Percentiles rank a stretch among this genome's conserved stretches.
These are phyloP conservation scores for Sylvicola fuscatus DNA, from an alignment of 2,888 invertebrate species.

Conservation along the genomic window DNA sequence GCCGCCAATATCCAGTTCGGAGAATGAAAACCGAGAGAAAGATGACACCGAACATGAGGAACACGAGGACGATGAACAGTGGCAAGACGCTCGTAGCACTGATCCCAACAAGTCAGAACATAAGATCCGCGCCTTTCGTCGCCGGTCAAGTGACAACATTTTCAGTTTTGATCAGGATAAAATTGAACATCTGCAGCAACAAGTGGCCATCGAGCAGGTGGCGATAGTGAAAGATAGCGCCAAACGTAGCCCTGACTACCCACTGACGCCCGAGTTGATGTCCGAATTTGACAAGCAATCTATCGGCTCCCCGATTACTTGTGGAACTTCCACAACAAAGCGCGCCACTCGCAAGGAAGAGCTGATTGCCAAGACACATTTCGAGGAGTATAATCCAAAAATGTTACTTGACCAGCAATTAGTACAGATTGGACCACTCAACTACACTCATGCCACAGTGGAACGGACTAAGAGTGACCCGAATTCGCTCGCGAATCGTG, in stretches of 20 bases:
- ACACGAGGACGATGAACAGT: not conserved
- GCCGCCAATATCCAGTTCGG: not conserved
- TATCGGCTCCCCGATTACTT: constrained; percentile 7
- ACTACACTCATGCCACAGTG: constrained; percentile 47
- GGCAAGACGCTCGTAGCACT: not conserved
- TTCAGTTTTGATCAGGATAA: constrained; percentile 59
- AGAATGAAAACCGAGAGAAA: constrained; percentile 10
- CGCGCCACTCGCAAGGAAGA: constrained; percentile 32
- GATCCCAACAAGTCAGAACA: not conserved
- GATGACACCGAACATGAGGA: not conserved
- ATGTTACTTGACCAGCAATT: constrained; percentile 24
- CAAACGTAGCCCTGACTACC: constrained; percentile 32
- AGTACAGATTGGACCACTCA: constrained; percentile 31
- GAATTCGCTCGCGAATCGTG: constrained; percentile 51
- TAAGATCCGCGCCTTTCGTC: constrained; percentile 28
- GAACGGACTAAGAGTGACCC: constrained; percentile 77
- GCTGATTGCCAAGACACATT: constrained; percentile 42
- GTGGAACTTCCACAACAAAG: constrained; percentile 25
- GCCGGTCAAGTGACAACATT: constrained; percentile 46
- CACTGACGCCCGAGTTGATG: constrained; percentile 32
- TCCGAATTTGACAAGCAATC: constrained; percentile 39
- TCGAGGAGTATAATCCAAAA: constrained; percentile 54
- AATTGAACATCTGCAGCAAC: constrained; percentile 44
- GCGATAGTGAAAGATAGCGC: constrained; percentile 24
- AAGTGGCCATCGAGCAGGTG: not conserved